Percentiles rank a stretch among this genome's conserved stretches.
These are phyloP conservation scores for Drosophila dives DNA, from an alignment of 2,888 invertebrate genomes.

Conservation along the genomic window DNA sequence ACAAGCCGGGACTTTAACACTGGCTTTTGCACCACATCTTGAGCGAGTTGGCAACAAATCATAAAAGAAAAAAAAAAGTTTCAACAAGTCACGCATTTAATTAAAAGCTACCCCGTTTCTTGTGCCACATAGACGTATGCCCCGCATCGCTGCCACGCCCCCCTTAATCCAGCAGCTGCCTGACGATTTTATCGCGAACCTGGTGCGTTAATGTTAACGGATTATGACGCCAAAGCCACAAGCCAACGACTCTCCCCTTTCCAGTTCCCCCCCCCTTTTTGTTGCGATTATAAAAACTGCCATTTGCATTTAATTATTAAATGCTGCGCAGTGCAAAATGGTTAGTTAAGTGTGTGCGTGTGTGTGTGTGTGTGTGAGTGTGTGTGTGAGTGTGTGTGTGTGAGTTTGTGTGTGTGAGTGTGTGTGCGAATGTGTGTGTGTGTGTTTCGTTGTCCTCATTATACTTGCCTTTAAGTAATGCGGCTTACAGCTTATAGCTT, in stretches of 20 bases:
- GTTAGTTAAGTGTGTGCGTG: conserved; percentile 7
- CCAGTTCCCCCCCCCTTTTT: background rate
- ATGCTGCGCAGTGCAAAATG: conserved; percentile 25
- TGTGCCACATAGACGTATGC: background rate
- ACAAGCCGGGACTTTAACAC: background rate
- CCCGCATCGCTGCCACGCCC: background rate
- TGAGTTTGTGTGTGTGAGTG: background rate
- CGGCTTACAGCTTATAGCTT: conserved; percentile 33
- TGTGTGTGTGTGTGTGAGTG: conserved; percentile 7
- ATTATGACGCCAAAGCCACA: conserved; percentile 50
- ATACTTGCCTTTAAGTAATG: conserved; percentile 48
- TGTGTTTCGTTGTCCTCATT: conserved; percentile 20
- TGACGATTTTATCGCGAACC: conserved; percentile 24
- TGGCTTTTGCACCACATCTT: background rate
- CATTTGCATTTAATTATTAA: conserved; percentile 74
- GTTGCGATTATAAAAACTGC: conserved; percentile 39
- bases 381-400: background rate
- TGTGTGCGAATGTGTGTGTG: background rate
- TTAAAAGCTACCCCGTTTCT: conserved; percentile 49
- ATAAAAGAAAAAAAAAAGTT: conserved; percentile 64
- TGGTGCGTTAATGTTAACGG: conserved; percentile 58
- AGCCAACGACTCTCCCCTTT: background rate
- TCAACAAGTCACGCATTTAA: conserved; percentile 78
- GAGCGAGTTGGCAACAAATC: conserved; percentile 47
- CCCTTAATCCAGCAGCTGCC: background rate